A percentile compares a stretch with the other conserved stretches of the same genome.
These are phyloP conservation scores for Cetoscarus ocellatus DNA, from an alignment of 2,797 vertebrate species.

Conservation along the genomic window DNA sequence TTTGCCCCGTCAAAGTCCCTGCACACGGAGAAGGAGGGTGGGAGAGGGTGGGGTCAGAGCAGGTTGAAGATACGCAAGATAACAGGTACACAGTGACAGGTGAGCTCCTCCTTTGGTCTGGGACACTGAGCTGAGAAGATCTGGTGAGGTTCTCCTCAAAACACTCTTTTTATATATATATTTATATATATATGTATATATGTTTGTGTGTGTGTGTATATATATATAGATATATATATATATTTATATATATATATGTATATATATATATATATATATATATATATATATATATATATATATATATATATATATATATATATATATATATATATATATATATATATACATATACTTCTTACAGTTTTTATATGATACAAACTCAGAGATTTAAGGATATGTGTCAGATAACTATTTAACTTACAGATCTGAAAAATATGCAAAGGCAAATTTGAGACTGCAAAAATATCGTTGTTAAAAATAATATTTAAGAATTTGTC, in stretches of 20 bases:
- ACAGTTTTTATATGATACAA: too few species aligned
- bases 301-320: too few species aligned
- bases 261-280: too few species aligned
- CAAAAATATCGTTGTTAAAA: too few species aligned
- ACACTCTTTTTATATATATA: neutral
- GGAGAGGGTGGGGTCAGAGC: constrained; percentile 28
- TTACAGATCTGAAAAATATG: neutral
- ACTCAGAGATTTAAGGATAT: too few species aligned
- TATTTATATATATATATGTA: too few species aligned
- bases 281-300: too few species aligned
- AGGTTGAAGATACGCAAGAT: constrained; percentile 74
- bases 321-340: too few species aligned
- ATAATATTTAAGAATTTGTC: too few species aligned
- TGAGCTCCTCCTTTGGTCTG: constrained; percentile 58
- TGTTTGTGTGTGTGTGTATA: neutral
- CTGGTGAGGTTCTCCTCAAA: constrained; percentile 73
- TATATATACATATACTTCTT: neutral
- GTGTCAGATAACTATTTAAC: neutral
- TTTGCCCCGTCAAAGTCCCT: constrained; percentile 93
- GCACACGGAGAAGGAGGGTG: constrained; percentile 29
- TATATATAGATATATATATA: neutral
- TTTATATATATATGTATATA: neutral
- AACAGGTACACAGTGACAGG: constrained; percentile 59
- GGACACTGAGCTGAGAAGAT: constrained; percentile 59
- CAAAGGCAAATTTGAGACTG: too few species aligned